Evolutionary conservation across 2,888 invertebrate genomes (phyloP).

Genomic region (Clunio marinus): DNA sequence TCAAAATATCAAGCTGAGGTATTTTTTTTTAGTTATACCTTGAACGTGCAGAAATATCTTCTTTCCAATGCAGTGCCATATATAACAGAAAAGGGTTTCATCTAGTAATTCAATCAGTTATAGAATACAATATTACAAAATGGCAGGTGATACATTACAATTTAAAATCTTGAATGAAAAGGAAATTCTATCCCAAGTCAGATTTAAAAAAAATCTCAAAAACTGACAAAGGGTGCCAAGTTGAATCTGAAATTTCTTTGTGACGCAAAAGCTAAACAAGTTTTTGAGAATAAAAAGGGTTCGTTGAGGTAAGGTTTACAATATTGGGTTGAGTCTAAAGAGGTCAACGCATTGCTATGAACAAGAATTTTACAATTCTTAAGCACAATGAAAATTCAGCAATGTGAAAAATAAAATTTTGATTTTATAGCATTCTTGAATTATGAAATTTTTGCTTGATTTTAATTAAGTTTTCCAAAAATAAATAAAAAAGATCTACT

Average conservation of each 20-base stretch:
- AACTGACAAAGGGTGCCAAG: not conserved
- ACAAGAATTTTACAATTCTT: not conserved
- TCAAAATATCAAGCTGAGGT: no score
- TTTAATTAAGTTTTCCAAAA: constrained; percentile 15
- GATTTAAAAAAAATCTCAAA: not conserved
- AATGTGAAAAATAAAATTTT: not conserved
- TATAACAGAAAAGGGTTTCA: not conserved
- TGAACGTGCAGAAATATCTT: not conserved
- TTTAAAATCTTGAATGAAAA: not conserved
- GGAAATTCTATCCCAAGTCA: not conserved
- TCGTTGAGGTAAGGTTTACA: not conserved
- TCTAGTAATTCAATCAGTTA: not conserved
- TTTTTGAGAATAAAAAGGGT: not conserved
- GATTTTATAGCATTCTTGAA: not conserved
- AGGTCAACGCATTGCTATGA: not conserved
- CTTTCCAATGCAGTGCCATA: not conserved
- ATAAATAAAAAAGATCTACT: not conserved
- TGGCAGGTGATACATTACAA: not conserved
- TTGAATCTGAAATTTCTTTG: not conserved
- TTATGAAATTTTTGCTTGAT: not conserved
- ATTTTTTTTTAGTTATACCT: no score
- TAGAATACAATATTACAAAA: not conserved
- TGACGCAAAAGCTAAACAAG: constrained; percentile 1
- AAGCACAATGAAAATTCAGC: not conserved
- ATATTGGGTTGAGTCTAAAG: no score